A percentile compares a stretch with the other conserved stretches of the same genome.
phyloP scores from a whole-genome alignment of 2,888 invertebrate genomes.

The Diarsia dahlii region DNA sequence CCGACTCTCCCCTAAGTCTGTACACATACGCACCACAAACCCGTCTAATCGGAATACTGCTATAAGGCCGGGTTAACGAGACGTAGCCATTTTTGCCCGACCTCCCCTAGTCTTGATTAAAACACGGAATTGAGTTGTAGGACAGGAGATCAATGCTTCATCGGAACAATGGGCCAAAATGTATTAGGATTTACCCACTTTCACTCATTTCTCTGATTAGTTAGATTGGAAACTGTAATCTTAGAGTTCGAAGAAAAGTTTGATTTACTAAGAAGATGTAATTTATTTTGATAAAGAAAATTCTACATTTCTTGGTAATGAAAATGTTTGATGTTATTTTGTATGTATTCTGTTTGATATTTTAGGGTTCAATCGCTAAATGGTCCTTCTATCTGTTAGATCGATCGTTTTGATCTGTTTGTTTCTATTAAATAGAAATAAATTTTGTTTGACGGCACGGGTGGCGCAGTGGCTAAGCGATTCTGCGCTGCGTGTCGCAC shows the following conservation, averaged over 20 bases:
- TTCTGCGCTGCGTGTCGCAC: no score
- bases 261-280: conserved; percentile 7
- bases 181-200: conserved; percentile 53
- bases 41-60: conserved; percentile 67
- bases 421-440: no score
- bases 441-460: no score
- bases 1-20: conserved; percentile 26
- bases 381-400: neutral
- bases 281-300: conserved; percentile 23
- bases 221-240: conserved; percentile 43
- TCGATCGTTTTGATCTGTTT: no score
- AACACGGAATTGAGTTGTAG: conserved; percentile 70
- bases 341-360: neutral
- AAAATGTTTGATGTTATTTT: conserved; percentile 15
- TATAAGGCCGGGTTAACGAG: conserved; percentile 68
- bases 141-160: conserved; percentile 54
- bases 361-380: neutral
- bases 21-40: conserved; percentile 47
- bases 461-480: no score
- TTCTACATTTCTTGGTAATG: conserved; percentile 15
- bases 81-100: conserved; percentile 68
- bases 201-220: conserved; percentile 57
- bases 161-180: conserved; percentile 53
- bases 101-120: conserved; percentile 73
- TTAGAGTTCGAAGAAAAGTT: conserved; percentile 20